A percentile compares a stretch with the other conserved stretches of the same genome.
Conservation (phyloP, 2,888 invertebrate genomes). For the Drosophila lutescens region DNA sequence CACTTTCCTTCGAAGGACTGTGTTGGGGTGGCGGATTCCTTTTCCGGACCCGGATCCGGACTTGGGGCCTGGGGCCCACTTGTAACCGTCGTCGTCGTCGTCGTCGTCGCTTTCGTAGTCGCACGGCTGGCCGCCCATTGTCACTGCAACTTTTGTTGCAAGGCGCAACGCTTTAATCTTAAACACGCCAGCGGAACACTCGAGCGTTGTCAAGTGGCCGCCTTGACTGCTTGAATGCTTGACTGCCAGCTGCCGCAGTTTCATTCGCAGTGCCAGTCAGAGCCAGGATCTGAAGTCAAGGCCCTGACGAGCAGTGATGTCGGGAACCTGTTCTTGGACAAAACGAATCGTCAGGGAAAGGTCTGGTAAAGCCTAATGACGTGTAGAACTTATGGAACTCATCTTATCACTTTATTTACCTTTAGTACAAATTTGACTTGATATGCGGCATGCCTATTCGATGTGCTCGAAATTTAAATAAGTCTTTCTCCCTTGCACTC, state of each 20-base stretch:
- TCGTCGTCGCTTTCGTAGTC: slow-evolving; percentile 48
- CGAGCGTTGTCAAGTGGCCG: slow-evolving; percentile 73
- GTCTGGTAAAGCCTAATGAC: no score
- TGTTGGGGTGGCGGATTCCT: slow-evolving; percentile 7
- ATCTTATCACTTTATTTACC: no score
- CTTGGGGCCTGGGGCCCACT: slow-evolving; percentile 45
- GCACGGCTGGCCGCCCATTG: slow-evolving; percentile 65
- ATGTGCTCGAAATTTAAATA: no score
- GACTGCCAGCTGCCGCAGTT: slow-evolving; percentile 52
- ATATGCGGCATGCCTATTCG: no score
- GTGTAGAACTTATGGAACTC: no score
- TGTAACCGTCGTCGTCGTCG: slow-evolving; percentile 55
- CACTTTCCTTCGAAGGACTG: slow-evolving; percentile 52
- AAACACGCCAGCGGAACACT: slow-evolving; percentile 80
- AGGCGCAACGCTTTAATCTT: slow-evolving; percentile 76
- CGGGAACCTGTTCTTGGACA: not conserved
- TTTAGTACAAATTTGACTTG: no score
- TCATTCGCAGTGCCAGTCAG: slow-evolving; percentile 33
- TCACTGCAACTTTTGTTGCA: slow-evolving; percentile 77
- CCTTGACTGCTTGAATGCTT: slow-evolving; percentile 48
- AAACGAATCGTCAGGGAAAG: not conserved
- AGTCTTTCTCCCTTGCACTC: no score
- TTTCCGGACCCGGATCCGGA: slow-evolving; percentile 7
- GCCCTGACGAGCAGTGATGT: slow-evolving; percentile 25
- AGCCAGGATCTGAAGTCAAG: slow-evolving; percentile 16